A percentile compares a stretch with the other conserved stretches of the same genome.
Conservation (phyloP, 2,113 vertebrate genomes). For the Lepus timidus region DNA sequence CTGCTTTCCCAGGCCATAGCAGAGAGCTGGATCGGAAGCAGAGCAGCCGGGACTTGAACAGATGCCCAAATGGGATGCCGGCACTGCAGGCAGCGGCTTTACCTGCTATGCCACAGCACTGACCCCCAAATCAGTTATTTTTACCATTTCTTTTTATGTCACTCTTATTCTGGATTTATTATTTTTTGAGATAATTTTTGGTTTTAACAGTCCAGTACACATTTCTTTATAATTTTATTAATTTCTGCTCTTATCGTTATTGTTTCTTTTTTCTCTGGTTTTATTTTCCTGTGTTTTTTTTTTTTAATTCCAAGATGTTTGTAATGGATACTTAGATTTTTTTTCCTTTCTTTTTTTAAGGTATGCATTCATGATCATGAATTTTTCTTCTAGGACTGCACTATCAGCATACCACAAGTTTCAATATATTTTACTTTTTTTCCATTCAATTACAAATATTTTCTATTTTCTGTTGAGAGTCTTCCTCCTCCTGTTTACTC, state of each 20-base stretch:
- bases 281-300: neutral
- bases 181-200: neutral
- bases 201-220: neutral
- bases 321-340: neutral
- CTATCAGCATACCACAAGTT: neutral
- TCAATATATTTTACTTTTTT: constrained; percentile 4
- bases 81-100: too few species aligned
- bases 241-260: neutral
- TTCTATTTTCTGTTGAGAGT: neutral
- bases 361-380: neutral
- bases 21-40: too few species aligned
- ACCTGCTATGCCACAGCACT: too few species aligned
- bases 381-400: neutral
- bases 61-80: too few species aligned
- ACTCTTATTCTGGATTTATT: neutral
- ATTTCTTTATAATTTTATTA: constrained; percentile 18
- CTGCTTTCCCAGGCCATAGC: too few species aligned
- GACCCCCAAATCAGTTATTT: neutral
- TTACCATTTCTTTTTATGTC: neutral
- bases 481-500: neutral
- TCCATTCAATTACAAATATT: neutral
- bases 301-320: neutral
- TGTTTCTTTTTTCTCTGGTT: constrained; percentile 5
- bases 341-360: neutral
- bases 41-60: too few species aligned